Percentiles rank a stretch among this genome's conserved stretches.
phyloP scores from a whole-genome alignment of 2,888 invertebrate genomes.

The Hirtodrosophila trivittata region DNA sequence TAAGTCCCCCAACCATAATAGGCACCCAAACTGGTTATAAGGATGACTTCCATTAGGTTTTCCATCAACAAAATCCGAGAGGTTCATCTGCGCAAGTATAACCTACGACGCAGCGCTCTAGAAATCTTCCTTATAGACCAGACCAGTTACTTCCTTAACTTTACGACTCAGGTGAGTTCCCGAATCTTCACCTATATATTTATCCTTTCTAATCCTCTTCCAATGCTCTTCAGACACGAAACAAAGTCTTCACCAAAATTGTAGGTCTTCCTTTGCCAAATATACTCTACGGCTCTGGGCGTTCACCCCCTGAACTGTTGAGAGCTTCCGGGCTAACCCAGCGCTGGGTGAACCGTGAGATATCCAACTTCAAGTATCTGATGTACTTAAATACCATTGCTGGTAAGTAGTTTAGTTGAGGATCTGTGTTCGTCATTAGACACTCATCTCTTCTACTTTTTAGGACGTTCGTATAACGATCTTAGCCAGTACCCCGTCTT shows the following conservation, averaged over 20 bases:
- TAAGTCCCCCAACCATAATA: constrained; percentile 44
- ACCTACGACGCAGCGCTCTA: constrained; percentile 87
- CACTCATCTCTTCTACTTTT: neutral
- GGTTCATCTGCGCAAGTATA: constrained; percentile 87
- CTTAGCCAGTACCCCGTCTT: constrained; percentile 92
- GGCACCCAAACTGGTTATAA: neutral
- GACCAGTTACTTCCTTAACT: constrained; percentile 88
- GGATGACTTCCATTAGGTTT: constrained; percentile 77
- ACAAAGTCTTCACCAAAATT: constrained; percentile 87
- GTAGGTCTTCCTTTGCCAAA: constrained; percentile 86
- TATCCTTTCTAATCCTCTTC: constrained; percentile 29
- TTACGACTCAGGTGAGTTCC: constrained; percentile 85
- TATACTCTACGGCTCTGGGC: constrained; percentile 86
- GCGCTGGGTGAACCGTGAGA: constrained; percentile 88
- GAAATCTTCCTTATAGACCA: constrained; percentile 88
- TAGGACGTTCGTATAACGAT: constrained; percentile 90
- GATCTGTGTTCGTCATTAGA: neutral
- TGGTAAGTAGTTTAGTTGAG: constrained; percentile 54
- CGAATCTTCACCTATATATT: neutral
- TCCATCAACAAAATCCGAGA: constrained; percentile 86
- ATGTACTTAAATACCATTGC: constrained; percentile 91
- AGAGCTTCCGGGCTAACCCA: constrained; percentile 86
- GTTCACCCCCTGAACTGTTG: constrained; percentile 87
- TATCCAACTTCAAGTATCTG: constrained; percentile 90
- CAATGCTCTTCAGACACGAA: constrained; percentile 85